Conservation (phyloP, 2,113 vertebrate species). For the Rhinolophus ferrumequinum region DNA sequence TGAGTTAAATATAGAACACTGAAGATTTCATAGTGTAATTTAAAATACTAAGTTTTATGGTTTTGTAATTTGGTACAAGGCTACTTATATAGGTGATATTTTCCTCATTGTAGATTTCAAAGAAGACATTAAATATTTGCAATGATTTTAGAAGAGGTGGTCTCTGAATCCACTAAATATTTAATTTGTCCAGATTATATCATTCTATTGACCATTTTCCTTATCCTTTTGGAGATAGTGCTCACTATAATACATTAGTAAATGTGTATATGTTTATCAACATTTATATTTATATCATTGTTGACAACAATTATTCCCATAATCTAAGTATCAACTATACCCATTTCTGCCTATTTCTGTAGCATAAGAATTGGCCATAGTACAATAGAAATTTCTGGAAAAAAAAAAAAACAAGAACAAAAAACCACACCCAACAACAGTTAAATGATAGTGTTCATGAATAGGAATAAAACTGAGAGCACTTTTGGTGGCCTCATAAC, state of each 20-base stretch:
- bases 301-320: background rate
- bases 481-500: background rate
- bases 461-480: background rate
- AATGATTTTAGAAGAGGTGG: background rate
- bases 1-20: constrained; percentile 18
- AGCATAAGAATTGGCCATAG: background rate
- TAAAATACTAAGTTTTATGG: constrained; percentile 4
- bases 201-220: background rate
- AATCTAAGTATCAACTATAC: background rate
- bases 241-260: background rate
- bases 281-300: background rate
- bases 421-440: background rate
- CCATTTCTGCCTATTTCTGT: constrained; percentile 18
- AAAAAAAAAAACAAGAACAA: background rate
- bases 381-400: background rate
- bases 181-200: background rate
- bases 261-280: background rate
- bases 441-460: constrained; percentile 16
- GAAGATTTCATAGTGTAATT: background rate
- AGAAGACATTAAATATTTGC: constrained; percentile 29
- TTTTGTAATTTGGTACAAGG: constrained; percentile 46
- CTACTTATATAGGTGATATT: background rate
- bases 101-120: constrained; percentile 2
- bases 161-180: background rate
- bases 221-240: background rate